phyloP scores from a whole-genome alignment of 2,888 invertebrate genomes.

The Emesis castigata region DNA sequence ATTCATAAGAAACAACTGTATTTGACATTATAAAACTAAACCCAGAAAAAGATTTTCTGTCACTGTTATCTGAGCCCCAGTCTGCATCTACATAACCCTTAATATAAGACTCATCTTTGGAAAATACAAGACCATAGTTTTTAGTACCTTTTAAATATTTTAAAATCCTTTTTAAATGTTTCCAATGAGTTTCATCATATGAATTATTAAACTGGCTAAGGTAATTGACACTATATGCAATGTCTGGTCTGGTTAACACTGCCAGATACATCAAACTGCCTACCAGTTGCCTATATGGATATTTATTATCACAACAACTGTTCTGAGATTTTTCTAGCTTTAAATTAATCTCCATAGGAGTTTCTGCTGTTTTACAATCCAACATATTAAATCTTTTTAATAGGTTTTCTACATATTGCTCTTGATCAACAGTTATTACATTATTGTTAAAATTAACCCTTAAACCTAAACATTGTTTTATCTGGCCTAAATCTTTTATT shows the following conservation, averaged over 20 bases:
- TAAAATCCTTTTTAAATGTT: constrained; percentile 22
- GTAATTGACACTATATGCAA: constrained; percentile 20
- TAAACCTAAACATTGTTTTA: constrained; percentile 21
- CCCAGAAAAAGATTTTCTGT: constrained; percentile 67
- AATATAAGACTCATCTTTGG: background rate
- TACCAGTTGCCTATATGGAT: constrained; percentile 25
- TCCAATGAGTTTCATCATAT: constrained; percentile 28
- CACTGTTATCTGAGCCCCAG: constrained; percentile 60
- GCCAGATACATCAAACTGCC: constrained; percentile 45
- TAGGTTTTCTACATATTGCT: background rate
- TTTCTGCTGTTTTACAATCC: background rate
- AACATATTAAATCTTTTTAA: background rate
- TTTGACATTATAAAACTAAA: constrained; percentile 63
- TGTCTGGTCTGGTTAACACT: constrained; percentile 27
- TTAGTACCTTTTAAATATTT: background rate
- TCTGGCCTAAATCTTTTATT: constrained; percentile 28
- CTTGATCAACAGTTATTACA: constrained; percentile 5
- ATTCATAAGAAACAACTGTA: constrained; percentile 69
- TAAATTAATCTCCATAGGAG: background rate
- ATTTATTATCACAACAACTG: background rate
- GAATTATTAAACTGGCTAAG: constrained; percentile 33
- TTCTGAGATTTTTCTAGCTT: background rate
- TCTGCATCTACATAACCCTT: constrained; percentile 57
- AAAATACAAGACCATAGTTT: constrained; percentile 7
- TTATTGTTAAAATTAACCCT: background rate